Evolutionary conservation across 2,797 vertebrate genomes (phyloP).

Genomic region (Fistularia tabacaria): DNA sequence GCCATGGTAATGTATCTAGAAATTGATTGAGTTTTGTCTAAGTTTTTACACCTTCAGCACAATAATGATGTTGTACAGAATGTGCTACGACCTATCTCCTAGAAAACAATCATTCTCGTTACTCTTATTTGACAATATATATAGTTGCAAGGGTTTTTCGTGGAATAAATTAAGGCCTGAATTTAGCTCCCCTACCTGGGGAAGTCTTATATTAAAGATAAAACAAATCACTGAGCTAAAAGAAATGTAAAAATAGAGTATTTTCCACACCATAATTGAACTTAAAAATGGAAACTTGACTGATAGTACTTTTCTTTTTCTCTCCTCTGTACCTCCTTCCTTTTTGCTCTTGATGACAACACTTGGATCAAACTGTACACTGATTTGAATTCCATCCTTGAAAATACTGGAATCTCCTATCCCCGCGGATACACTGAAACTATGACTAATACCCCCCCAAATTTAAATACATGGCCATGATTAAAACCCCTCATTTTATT

Average conservation of each 20-base stretch:
- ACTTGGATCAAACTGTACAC: slow-evolving; percentile 38
- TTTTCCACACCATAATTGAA: too few species aligned
- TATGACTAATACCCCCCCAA: too few species aligned
- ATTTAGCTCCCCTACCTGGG: too few species aligned
- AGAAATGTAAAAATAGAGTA: too few species aligned
- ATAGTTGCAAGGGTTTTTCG: too few species aligned
- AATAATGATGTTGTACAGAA: too few species aligned
- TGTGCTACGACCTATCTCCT: neutral
- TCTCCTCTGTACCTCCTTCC: slow-evolving; percentile 76
- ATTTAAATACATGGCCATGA: too few species aligned
- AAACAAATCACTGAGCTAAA: too few species aligned
- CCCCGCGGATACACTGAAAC: neutral
- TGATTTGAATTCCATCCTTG: slow-evolving; percentile 1
- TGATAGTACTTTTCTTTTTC: slow-evolving; percentile 88
- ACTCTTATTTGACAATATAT: too few species aligned
- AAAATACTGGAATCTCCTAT: neutral
- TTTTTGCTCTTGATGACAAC: slow-evolving; percentile 70
- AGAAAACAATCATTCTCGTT: neutral
- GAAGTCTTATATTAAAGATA: neutral
- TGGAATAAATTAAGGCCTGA: too few species aligned
- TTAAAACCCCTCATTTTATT: too few species aligned
- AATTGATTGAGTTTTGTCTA: slow-evolving; percentile 1
- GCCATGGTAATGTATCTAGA: slow-evolving; percentile 90
- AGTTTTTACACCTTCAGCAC: too few species aligned
- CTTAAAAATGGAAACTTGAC: slow-evolving; percentile 43